Evolutionary conservation across 2,113 vertebrate genomes (phyloP).

Genomic region (human): DNA sequence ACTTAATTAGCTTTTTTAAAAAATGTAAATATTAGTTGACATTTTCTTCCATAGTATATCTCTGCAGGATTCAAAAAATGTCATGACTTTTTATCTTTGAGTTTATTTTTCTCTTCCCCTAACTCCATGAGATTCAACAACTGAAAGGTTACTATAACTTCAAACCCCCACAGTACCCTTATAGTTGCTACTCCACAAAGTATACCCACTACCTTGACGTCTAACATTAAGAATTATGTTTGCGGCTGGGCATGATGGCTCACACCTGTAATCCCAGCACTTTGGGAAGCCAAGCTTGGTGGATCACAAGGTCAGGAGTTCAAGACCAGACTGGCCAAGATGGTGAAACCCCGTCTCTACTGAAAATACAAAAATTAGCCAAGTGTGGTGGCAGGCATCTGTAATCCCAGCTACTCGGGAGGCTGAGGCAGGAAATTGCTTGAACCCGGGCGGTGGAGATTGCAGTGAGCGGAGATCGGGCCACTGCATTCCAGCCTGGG

Average conservation of each 20-base stretch:
- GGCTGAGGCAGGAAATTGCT: no score
- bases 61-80: background rate
- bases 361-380: no score
- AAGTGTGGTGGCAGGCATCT: no score
- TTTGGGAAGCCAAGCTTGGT: no score
- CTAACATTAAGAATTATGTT: background rate
- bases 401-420: no score
- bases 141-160: background rate
- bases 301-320: no score
- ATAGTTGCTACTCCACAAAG: background rate
- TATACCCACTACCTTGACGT: background rate
- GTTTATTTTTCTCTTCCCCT: background rate
- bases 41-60: background rate
- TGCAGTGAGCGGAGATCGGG: no score
- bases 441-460: fast-evolving
- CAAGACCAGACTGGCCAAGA: no score
- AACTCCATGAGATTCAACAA: background rate
- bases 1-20: background rate
- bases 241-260: background rate
- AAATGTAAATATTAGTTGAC: background rate
- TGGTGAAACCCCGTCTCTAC: no score
- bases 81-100: background rate
- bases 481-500: no score
- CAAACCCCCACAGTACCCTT: fast-evolving
- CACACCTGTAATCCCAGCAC: no score